Evolutionary conservation across 2,113 vertebrate genomes (phyloP).

Genomic region (Lophura nycthemera): DNA sequence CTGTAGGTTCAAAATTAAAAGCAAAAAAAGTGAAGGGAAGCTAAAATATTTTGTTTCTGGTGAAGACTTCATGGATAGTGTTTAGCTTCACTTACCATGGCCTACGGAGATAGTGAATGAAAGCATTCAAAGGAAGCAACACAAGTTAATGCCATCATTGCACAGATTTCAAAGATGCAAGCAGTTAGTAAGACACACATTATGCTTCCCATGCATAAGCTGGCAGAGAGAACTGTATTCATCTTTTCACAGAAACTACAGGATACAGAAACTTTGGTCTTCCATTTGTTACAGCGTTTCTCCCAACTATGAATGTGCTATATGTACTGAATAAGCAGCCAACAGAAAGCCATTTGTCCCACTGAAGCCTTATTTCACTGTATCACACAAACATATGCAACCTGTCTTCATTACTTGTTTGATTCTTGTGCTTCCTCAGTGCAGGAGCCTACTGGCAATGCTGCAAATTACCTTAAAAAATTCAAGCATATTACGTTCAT

Average conservation of each 20-base stretch:
- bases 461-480: conserved; percentile 51
- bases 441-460: conserved; percentile 41
- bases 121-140: conserved; percentile 88
- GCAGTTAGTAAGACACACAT: not conserved
- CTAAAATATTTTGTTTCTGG: not conserved
- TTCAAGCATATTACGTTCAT: conserved; percentile 8
- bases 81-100: conserved; percentile 90
- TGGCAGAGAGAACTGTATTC: not conserved
- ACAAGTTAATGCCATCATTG: conserved; percentile 77
- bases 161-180: not conserved
- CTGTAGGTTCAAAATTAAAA: not conserved
- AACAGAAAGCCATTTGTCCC: conserved; percentile 26
- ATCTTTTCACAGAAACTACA: conserved; percentile 4
- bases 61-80: not conserved
- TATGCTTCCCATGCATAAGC: not conserved
- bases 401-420: conserved; percentile 29
- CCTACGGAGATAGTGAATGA: conserved; percentile 87
- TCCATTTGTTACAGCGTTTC: conserved; percentile 21
- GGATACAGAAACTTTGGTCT: not conserved
- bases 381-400: conserved; percentile 35
- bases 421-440: conserved; percentile 13
- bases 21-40: not conserved
- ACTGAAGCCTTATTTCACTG: conserved; percentile 15
- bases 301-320: not conserved
- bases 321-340: not conserved